Evolutionary conservation across 30 jellyfish, hydroid and myxozoan species (phyloP).

Genomic region (Mastigias papua): DNA sequence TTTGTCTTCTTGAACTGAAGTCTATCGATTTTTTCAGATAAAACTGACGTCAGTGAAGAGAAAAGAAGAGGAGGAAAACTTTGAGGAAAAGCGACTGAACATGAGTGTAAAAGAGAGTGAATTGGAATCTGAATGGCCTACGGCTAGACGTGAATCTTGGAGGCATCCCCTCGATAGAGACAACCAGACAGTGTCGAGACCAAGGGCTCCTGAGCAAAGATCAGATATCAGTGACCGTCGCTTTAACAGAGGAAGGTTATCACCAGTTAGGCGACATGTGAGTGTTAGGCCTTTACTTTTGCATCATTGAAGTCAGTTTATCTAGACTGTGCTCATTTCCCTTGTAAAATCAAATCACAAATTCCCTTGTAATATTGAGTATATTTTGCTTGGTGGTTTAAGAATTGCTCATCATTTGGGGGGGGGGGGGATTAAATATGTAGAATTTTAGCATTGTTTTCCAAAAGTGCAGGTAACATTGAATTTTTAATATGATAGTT

Average conservation of each 20-base stretch:
- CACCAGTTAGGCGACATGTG: constrained; percentile 60
- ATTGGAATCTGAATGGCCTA: constrained; percentile 41
- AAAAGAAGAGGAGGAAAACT: constrained; percentile 89
- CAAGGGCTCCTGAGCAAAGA: constrained; percentile 47
- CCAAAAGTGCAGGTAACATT: too few relatives aligned
- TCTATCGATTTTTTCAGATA: constrained; percentile 50
- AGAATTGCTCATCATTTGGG: too few relatives aligned
- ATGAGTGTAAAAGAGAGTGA: constrained; percentile 55
- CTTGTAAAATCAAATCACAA: too few relatives aligned
- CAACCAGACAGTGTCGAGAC: constrained; percentile 19
- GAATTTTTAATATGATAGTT: too few relatives aligned
- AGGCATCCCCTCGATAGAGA: constrained; percentile 48
- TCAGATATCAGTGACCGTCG: constrained; percentile 44
- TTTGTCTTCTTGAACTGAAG: neutral
- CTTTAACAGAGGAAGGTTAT: constrained; percentile 28
- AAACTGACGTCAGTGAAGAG: constrained; percentile 85
- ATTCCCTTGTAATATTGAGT: too few relatives aligned
- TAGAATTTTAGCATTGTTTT: too few relatives aligned
- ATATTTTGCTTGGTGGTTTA: too few relatives aligned
- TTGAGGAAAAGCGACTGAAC: constrained; percentile 85
- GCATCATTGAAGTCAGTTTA: too few relatives aligned
- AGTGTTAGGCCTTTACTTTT: neutral
- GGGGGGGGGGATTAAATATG: too few relatives aligned
- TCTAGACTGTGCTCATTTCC: too few relatives aligned
- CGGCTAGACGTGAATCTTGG: constrained; percentile 59